Evolutionary conservation across 2,797 vertebrate species (phyloP).

Genomic region (Acanthiza pusilla): DNA sequence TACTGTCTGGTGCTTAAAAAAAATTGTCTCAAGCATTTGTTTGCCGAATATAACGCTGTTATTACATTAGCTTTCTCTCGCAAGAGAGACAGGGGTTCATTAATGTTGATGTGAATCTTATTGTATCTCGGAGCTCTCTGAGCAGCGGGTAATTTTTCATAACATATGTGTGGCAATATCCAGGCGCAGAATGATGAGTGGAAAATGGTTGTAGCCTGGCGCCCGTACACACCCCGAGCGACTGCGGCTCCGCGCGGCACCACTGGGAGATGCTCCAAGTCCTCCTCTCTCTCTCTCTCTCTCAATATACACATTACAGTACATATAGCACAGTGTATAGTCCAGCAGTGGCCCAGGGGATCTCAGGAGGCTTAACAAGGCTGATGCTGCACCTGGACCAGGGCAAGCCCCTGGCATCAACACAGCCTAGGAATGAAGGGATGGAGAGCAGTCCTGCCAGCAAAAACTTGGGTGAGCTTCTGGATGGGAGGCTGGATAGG

Average conservation of each 20-base stretch:
- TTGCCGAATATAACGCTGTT: constrained; percentile 57
- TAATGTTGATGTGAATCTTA: constrained; percentile 53
- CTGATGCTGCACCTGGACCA: neutral
- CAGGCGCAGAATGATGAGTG: constrained; percentile 1
- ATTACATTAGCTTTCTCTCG: constrained; percentile 40
- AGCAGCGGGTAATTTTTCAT: constrained; percentile 56
- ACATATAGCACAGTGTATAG: rapidly evolving
- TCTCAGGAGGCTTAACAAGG: neutral
- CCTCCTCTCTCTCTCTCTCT: neutral
- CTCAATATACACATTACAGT: rapidly evolving
- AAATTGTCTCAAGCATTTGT: constrained; percentile 63
- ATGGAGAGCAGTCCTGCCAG: neutral
- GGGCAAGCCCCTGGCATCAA: neutral
- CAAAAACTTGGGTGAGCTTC: neutral
- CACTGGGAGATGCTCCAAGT: neutral
- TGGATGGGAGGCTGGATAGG: neutral
- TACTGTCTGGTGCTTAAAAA: constrained; percentile 61
- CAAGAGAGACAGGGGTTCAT: constrained; percentile 56
- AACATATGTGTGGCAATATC: constrained; percentile 33
- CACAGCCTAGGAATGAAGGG: neutral
- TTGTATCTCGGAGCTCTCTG: constrained; percentile 38
- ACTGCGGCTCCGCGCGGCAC: neutral
- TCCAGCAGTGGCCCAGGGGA: neutral
- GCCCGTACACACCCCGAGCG: neutral
- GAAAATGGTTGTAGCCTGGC: neutral